A percentile compares a stretch with the other conserved stretches of the same genome.
Conservation (phyloP, 2,113 vertebrate genomes). For the Myodes glareolus region DNA sequence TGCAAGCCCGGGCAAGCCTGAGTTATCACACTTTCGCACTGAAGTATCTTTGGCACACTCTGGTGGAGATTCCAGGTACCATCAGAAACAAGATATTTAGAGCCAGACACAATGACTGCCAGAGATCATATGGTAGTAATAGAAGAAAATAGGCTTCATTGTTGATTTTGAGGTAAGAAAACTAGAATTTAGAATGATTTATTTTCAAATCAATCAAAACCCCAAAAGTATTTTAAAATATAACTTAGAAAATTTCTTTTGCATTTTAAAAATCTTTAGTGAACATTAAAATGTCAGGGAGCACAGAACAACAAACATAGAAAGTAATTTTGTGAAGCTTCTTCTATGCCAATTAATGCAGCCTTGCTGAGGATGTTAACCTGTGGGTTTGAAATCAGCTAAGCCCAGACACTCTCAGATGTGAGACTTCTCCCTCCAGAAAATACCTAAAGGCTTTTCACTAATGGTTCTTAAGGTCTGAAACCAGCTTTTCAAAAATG, state of each 20-base stretch:
- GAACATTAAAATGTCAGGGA: background rate
- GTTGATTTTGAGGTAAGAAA: conserved; percentile 17
- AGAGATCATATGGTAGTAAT: background rate
- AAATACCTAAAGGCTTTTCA: background rate
- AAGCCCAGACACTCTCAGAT: background rate
- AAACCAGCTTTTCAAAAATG: background rate
- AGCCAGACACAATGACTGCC: background rate
- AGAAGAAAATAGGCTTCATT: background rate
- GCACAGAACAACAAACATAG: conserved; percentile 1
- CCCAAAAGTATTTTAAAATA: conserved; percentile 24
- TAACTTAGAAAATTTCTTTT: conserved; percentile 33
- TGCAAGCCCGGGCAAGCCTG: conserved; percentile 30
- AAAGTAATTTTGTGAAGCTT: conserved; percentile 1
- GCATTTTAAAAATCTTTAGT: background rate
- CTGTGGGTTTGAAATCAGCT: background rate
- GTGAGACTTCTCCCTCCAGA: background rate
- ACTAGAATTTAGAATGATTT: background rate
- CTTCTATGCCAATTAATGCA: background rate
- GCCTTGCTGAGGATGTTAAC: background rate
- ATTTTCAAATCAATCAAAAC: conserved; percentile 42
- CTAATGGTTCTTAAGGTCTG: background rate
- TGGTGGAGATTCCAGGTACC: conserved; percentile 73
- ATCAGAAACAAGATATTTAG: background rate
- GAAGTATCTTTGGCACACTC: conserved; percentile 79
- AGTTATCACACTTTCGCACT: background rate